phyloP scores from a whole-genome alignment of 2,113 vertebrate genomes.

The Natator depressus region DNA sequence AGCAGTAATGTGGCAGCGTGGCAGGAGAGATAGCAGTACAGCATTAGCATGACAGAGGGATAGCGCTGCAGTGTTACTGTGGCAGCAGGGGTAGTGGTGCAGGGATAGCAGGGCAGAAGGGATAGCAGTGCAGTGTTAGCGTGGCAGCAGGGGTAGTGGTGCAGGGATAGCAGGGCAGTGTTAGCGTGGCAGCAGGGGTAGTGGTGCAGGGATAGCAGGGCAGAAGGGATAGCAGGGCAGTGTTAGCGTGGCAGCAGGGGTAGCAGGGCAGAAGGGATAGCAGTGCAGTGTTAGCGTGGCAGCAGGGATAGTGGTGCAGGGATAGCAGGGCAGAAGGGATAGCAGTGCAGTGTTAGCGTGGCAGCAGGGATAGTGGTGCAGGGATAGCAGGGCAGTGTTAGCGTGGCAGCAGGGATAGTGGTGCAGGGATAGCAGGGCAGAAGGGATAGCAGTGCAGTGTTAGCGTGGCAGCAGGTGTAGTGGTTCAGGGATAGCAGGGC shows the following conservation, averaged over 20 bases:
- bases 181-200: not conserved
- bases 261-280: not conserved
- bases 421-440: not conserved
- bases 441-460: not conserved
- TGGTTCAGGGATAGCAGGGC: no score
- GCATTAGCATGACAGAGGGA: no score
- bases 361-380: no score
- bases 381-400: not conserved
- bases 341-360: not conserved
- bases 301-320: not conserved
- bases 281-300: not conserved
- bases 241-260: not conserved
- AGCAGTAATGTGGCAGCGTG: not conserved
- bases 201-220: not conserved
- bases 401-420: not conserved
- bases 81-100: no score
- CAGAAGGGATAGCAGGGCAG: not conserved
- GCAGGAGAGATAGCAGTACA: no score
- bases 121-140: accelerated
- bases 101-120: no score
- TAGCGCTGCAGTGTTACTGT: no score
- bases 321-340: not conserved
- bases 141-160: accelerated
- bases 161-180: not conserved
- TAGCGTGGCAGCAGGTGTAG: not conserved